Conservation (phyloP, 1,140 invertebrate species). For the Danaus plexippus region DNA sequence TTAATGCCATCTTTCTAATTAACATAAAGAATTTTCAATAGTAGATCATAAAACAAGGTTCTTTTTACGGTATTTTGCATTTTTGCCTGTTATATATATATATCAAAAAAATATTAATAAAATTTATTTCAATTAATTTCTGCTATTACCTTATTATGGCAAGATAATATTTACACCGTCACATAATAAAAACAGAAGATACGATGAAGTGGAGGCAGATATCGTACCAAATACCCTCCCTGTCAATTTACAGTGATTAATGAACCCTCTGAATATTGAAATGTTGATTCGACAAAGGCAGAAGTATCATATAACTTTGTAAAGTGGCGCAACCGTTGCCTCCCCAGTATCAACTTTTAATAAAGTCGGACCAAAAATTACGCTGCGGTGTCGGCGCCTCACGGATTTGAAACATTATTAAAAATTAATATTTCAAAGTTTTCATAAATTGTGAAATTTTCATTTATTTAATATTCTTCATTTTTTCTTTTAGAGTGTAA, state of each 20-base stretch:
- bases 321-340: conserved; percentile 35
- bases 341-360: conserved; percentile 52
- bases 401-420: conserved; percentile 23
- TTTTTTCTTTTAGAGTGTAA: too few relatives aligned
- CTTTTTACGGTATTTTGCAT: too few relatives aligned
- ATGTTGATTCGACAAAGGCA: conserved; percentile 57
- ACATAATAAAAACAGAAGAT: conserved; percentile 43
- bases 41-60: too few relatives aligned
- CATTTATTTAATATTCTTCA: conserved; percentile 8
- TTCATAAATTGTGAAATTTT: conserved; percentile 18
- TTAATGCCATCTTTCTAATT: too few relatives aligned
- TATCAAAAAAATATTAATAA: too few relatives aligned
- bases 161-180: conserved; percentile 37
- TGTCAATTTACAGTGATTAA: conserved; percentile 69
- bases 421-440: conserved; percentile 25
- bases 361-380: conserved; percentile 45
- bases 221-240: conserved; percentile 46
- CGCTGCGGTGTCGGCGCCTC: conserved; percentile 20
- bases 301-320: conserved; percentile 61
- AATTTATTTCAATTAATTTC: not conserved
- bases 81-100: too few relatives aligned
- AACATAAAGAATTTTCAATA: too few relatives aligned
- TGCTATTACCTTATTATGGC: conserved; percentile 39
- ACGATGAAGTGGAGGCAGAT: conserved; percentile 31
- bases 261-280: conserved; percentile 65